A percentile compares a stretch with the other conserved stretches of the same genome.
Evolutionary conservation across 2,797 vertebrate genomes (phyloP).

Genomic region (Prionace glauca): DNA sequence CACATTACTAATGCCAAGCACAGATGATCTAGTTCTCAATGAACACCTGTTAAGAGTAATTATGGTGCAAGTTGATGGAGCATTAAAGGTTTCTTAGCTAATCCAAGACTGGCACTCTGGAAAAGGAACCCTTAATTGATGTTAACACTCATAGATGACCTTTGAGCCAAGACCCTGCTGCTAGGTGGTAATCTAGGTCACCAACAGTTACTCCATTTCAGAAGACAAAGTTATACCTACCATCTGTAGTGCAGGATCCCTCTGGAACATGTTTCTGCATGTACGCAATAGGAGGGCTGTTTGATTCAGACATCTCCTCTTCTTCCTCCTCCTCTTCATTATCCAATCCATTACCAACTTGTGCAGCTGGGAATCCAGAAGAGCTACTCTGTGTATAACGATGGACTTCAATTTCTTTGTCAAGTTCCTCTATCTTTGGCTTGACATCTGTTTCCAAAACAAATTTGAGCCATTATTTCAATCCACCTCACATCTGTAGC

Average conservation of each 20-base stretch:
- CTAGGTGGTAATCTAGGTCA: background rate
- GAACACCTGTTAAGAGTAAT: background rate
- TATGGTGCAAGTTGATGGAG: background rate
- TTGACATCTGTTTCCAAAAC: slow-evolving; percentile 69
- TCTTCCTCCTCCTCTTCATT: slow-evolving; percentile 82
- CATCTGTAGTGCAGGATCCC: slow-evolving; percentile 90
- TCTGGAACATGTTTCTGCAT: slow-evolving; percentile 82
- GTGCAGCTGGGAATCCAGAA: slow-evolving; percentile 66
- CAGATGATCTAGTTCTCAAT: background rate
- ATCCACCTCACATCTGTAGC: background rate
- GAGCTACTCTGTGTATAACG: slow-evolving; percentile 67
- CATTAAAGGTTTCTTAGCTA: background rate
- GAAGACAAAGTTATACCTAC: slow-evolving; percentile 54
- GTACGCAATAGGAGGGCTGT: slow-evolving; percentile 86
- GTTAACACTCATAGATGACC: background rate
- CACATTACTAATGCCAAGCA: background rate
- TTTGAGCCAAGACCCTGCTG: background rate
- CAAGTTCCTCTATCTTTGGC: slow-evolving; percentile 71
- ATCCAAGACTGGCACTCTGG: background rate
- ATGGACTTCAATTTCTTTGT: slow-evolving; percentile 64
- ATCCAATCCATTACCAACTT: slow-evolving; percentile 71
- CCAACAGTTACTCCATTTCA: background rate
- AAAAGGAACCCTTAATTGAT: background rate
- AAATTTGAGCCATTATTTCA: slow-evolving; percentile 26
- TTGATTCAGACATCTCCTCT: slow-evolving; percentile 86